Evolutionary conservation across 2,113 vertebrate species (phyloP).

Genomic region (Larimichthys polyactis): DNA sequence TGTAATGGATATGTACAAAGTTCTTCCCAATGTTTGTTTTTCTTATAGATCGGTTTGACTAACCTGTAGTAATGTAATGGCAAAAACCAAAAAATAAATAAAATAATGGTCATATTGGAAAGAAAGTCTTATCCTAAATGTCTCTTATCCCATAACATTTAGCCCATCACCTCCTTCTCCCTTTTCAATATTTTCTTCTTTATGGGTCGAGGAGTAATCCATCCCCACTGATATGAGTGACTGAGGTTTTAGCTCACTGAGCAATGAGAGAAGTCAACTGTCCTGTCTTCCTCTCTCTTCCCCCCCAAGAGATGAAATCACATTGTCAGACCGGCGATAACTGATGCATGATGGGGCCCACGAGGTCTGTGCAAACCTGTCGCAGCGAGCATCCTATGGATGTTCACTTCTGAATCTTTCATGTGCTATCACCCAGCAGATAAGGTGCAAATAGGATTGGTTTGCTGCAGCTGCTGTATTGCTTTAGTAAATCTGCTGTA

Average conservation of each 20-base stretch:
- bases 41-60: not conserved
- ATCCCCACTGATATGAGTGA: conserved; percentile 51
- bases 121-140: not conserved
- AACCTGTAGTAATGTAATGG: not conserved
- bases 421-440: conserved; percentile 41
- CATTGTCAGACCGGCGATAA: conserved; percentile 52
- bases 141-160: conserved; percentile 13
- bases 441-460: conserved; percentile 72
- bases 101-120: not conserved
- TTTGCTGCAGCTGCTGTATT: conserved; percentile 33
- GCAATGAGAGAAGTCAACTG: conserved; percentile 33
- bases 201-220: conserved; percentile 55
- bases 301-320: conserved; percentile 41
- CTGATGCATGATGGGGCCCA: conserved; percentile 33
- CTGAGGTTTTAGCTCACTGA: conserved; percentile 56
- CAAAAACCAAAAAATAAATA: not conserved
- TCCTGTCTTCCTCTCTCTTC: conserved; percentile 22
- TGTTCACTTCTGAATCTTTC: conserved; percentile 65
- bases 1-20: too few relatives aligned
- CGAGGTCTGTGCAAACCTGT: conserved; percentile 51
- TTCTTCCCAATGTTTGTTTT: not conserved
- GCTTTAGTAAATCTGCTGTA: conserved; percentile 53
- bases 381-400: conserved; percentile 20
- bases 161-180: conserved; percentile 8
- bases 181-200: conserved; percentile 36